Base-by-base conservation (phyloP, 2,797 vertebrate species). In the Myripristis murdjan region DNA sequence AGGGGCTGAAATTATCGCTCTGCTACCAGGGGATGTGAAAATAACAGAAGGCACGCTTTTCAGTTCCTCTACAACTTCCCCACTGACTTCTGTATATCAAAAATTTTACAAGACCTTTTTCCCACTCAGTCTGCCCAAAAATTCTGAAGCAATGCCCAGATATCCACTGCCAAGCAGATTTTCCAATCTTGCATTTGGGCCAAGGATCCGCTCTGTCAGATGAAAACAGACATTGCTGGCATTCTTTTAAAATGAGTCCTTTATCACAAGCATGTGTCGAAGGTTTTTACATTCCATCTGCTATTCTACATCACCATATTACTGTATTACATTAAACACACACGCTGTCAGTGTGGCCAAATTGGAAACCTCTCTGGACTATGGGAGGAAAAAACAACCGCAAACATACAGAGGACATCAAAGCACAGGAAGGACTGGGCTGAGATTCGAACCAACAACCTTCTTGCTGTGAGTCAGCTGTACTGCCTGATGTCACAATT, bases 21-120 rank as follows among this genome's bases (percentile, higher is more conserved):
- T 54, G 24, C 26, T 3, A 5, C 24, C 23, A 59, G 53, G 47
- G 88, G 86, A 88, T 85, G 78, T 89, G 82, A 89, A 89, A 91
- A 70, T 74, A 43, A 72, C 51, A 51, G 28, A 70, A 52, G 65
- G 15, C 73, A 79, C 20, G 18, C 23, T 83, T 87, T 74, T 78
- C 52, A 39, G 20, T 69, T 83, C 80, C 65, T 85, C 74, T 28
- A 23, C 33, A 47, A 76, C 75, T 90, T 91, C 88, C 85, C 22
- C 31, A 15, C 6, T 44, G n/a, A 56, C 51, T 60, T 79, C 47
- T 80, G 63, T 62, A 28, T 35, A 43, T 5, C 37, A 11, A 56
- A 57, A 4, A 31, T 74, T 71, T 58, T 62, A 43, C 11, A 65
- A 73, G n/a, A 62, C n/a, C 10, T 18, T 81, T 70, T 68, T 57